Evolutionary conservation across 2,113 vertebrate species (phyloP), one percentile per base, ranked within the genome.

Genomic region (Anoura caudifer): DNA sequence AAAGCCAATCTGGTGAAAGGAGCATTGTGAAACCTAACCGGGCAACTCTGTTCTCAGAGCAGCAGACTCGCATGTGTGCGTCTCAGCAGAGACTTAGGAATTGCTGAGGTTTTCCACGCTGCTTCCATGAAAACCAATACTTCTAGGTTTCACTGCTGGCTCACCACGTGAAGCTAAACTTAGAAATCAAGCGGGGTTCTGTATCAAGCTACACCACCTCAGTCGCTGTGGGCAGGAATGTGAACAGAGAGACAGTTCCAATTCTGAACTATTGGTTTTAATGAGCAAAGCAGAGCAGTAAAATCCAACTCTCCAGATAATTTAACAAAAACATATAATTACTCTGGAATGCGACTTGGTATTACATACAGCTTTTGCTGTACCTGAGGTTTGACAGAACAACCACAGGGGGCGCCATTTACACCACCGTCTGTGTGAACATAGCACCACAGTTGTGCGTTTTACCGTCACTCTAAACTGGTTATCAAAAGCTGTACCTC

Each of bases 151-250:
- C 96, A 90, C 87, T 93, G 94, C 91, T 82, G 91, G 94, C 94
- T 97, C 87, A 31, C 15, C 83, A 91, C 9, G 75, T 26, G 79
- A 94, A 97, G 94, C 95, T 96, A 89, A 98, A 98, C 94, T 95
- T 92, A 97, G 98, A 97, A 96, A 96, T 90, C 87, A 95, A 98
- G 94, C 94, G 75, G 88, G 96, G 95, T 90, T 97, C 97, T 94
- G 26, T 0, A 89, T 3, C 2, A 0, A 90, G 82, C 90, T 67
- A 69, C 56, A 91, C 83, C 92, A 93, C 83, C 81, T 95, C 96
- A 97, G 38, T 76, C 69, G 72, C 56, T 72, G 52, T 70, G 86
- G 91, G 83, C 87, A 97, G 95, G 95, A 84, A 95, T 87, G 89
- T 76, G 90, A 96, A 72, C 28, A 87, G 33, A 75, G 36, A 90